Percentiles rank a stretch among this genome's conserved stretches.
These are phyloP conservation scores for Erpetoichthys calabaricus DNA, from an alignment of 2,797 vertebrate species.

Conservation along the genomic window DNA sequence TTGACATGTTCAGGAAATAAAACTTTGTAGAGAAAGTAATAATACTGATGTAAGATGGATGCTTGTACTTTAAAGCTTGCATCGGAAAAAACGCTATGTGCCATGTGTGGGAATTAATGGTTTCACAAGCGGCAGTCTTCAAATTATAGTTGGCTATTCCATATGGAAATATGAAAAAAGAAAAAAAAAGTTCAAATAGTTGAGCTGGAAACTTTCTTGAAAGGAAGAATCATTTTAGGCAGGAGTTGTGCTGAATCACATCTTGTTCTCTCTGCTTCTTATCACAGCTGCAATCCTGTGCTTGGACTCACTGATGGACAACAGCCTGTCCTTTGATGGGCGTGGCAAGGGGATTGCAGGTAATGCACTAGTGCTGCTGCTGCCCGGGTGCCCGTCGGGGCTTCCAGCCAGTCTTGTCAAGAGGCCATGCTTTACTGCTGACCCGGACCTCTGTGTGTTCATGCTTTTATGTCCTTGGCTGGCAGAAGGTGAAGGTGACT, in stretches of 20 bases:
- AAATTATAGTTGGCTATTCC: no score
- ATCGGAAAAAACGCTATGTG: slow-evolving; percentile 27
- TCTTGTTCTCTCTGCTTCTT: slow-evolving; percentile 28
- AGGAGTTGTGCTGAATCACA: slow-evolving; percentile 17
- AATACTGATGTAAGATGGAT: not conserved
- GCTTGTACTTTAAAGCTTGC: slow-evolving; percentile 19
- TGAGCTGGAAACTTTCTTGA: slow-evolving; percentile 1
- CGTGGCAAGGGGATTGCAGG: slow-evolving; percentile 23
- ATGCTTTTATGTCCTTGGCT: slow-evolving; percentile 11
- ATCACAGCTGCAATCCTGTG: slow-evolving; percentile 27
- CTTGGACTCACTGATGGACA: slow-evolving; percentile 26
- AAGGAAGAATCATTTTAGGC: slow-evolving; percentile 2
- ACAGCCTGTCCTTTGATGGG: slow-evolving; percentile 22
- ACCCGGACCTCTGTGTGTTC: slow-evolving; percentile 3
- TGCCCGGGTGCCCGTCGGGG: slow-evolving; percentile 4
- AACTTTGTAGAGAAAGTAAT: no score
- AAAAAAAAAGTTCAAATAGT: not conserved
- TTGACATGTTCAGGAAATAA: no score
- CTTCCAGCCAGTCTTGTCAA: slow-evolving; percentile 11
- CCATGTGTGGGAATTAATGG: slow-evolving; percentile 7
- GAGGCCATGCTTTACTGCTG: slow-evolving; percentile 11
- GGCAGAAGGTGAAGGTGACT: slow-evolving; percentile 16
- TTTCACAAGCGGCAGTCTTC: no score
- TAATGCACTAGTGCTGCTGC: slow-evolving; percentile 8
- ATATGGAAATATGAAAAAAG: no score